phyloP scores from a whole-genome alignment of 2,797 vertebrate species.

The Tamandua tetradactyla region DNA sequence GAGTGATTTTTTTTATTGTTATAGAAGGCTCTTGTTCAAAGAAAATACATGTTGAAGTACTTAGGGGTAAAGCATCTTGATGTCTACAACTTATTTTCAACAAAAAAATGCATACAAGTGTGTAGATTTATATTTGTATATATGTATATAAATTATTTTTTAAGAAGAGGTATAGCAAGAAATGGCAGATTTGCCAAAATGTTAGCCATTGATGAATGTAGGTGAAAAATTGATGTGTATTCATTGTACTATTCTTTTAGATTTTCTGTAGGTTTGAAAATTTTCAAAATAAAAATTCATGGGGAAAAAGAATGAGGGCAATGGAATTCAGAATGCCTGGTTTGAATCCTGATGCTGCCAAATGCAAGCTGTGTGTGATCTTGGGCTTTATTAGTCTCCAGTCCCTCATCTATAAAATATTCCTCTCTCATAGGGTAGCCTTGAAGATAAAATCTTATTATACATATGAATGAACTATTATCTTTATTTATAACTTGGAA shows the following conservation, averaged over 20 bases:
- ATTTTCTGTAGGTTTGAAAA: conserved; percentile 3
- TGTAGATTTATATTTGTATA: background rate
- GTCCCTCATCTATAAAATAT: conserved; percentile 1
- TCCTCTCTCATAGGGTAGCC: background rate
- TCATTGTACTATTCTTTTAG: background rate
- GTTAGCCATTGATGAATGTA: background rate
- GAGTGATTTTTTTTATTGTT: background rate
- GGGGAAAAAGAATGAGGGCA: background rate
- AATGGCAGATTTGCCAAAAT: background rate
- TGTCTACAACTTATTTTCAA: background rate
- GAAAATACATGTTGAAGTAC: background rate
- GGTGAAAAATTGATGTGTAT: background rate
- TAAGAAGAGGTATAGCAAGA: background rate
- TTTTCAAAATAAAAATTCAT: background rate
- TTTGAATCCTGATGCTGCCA: background rate
- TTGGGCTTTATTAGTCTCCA: background rate
- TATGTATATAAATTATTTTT: background rate
- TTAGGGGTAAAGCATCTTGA: background rate
- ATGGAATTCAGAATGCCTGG: background rate
- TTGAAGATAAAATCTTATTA: background rate
- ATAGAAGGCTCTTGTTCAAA: background rate
- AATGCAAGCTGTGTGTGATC: background rate
- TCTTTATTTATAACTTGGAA: background rate
- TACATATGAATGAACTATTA: background rate
- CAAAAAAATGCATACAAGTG: background rate